phyloP scores from a whole-genome alignment of 2,113 vertebrate species.

The Pleuronectes platessa region DNA sequence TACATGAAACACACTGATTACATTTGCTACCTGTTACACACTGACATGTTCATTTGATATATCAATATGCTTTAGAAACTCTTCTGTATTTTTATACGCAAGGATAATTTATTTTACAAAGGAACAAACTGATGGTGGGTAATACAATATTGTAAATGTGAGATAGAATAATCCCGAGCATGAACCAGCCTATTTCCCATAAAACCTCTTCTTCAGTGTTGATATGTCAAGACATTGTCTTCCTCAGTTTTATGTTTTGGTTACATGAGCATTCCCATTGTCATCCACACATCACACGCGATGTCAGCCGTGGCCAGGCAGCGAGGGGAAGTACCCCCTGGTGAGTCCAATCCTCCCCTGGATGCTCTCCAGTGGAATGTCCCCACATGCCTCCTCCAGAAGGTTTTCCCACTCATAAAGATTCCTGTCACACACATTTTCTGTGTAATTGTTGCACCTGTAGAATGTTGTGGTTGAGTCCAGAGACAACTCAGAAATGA shows the following conservation, averaged over 20 bases:
- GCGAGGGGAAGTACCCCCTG: conserved; percentile 29
- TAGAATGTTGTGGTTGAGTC: background rate
- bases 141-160: background rate
- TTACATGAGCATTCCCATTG: background rate
- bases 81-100: no score
- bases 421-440: conserved; percentile 1
- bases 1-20: background rate
- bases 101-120: no score
- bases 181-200: background rate
- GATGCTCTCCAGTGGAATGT: conserved; percentile 65
- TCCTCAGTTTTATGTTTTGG: background rate
- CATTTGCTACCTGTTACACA: background rate
- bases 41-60: no score
- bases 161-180: background rate
- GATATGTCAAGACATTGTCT: no score
- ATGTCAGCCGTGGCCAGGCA: conserved; percentile 27
- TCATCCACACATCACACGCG: conserved; percentile 25
- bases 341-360: conserved; percentile 43
- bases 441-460: background rate
- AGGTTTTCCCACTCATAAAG: background rate
- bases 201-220: no score
- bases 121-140: background rate
- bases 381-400: conserved; percentile 38
- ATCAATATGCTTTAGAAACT: no score
- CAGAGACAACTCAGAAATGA: background rate